Percentiles rank a stretch among this genome's conserved stretches.
Evolutionary conservation across 1,140 invertebrate genomes (phyloP).

Genomic region (Drosophila orena): DNA sequence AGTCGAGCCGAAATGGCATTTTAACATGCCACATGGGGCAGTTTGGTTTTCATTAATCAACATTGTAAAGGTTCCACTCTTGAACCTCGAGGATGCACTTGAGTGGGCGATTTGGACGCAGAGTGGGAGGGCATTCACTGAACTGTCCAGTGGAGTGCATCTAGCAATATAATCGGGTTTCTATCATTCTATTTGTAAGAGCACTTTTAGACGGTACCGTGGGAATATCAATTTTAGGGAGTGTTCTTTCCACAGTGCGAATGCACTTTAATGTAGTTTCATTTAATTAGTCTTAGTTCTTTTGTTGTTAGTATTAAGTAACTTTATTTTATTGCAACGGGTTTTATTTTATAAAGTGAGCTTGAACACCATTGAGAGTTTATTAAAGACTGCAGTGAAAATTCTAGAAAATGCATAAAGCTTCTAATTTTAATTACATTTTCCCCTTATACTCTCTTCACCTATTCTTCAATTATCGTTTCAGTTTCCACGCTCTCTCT

Average conservation of each 20-base stretch:
- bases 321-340: not conserved
- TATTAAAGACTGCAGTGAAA: not conserved
- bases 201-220: conserved; percentile 6
- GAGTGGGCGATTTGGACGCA: conserved; percentile 26
- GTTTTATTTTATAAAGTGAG: not conserved
- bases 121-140: conserved; percentile 9
- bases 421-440: conserved; percentile 34
- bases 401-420: conserved; percentile 6
- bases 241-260: not conserved
- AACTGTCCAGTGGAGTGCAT: conserved; percentile 33
- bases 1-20: conserved; percentile 54
- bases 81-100: conserved; percentile 39
- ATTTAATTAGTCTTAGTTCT: too few relatives aligned
- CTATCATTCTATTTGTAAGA: conserved; percentile 27
- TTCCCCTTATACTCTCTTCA: conserved; percentile 2
- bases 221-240: conserved; percentile 7
- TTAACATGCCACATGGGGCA: conserved; percentile 57
- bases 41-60: conserved; percentile 74
- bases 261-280: too few relatives aligned
- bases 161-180: conserved; percentile 18
- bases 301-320: not conserved
- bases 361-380: not conserved
- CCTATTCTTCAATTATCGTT: conserved; percentile 42
- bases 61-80: conserved; percentile 65
- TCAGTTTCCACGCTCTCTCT: conserved; percentile 51